These are phyloP conservation scores for Metellina segmentata DNA, from an alignment of 2,888 invertebrate species.

Conservation along the genomic window DNA sequence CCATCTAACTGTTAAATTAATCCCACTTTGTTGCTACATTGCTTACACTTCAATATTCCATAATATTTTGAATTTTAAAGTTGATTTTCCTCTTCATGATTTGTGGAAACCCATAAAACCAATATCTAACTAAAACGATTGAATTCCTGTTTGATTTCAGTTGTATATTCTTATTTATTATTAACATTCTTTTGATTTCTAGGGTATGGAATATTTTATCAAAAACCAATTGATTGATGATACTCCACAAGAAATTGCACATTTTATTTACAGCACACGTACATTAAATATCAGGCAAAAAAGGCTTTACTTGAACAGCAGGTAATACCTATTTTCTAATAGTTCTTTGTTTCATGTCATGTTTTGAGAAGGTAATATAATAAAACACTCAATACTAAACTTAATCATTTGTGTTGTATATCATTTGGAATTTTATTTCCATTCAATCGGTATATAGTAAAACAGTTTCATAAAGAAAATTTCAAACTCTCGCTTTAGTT, in stretches of 20 bases:
- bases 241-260: conserved; percentile 81
- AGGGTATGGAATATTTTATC: conserved; percentile 82
- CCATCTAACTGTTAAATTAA: too few species aligned
- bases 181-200: conserved; percentile 34
- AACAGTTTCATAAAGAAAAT: too few species aligned
- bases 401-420: not conserved
- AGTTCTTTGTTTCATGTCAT: not conserved
- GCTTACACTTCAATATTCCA: not conserved
- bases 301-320: conserved; percentile 81
- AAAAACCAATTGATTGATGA: conserved; percentile 81
- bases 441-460: not conserved
- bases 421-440: not conserved
- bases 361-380: not conserved
- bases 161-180: not conserved
- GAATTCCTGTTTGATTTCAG: not conserved
- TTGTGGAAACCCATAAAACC: not conserved
- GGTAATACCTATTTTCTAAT: conserved; percentile 78
- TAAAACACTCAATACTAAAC: not conserved
- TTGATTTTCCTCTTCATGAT: not conserved
- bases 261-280: conserved; percentile 81
- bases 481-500: too few species aligned
- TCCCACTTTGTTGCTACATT: too few species aligned
- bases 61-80: not conserved
- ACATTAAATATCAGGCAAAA: conserved; percentile 80
- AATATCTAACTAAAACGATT: too few species aligned